Conservation (phyloP, 2,888 invertebrate species). For the Acrocera orbiculus region DNA sequence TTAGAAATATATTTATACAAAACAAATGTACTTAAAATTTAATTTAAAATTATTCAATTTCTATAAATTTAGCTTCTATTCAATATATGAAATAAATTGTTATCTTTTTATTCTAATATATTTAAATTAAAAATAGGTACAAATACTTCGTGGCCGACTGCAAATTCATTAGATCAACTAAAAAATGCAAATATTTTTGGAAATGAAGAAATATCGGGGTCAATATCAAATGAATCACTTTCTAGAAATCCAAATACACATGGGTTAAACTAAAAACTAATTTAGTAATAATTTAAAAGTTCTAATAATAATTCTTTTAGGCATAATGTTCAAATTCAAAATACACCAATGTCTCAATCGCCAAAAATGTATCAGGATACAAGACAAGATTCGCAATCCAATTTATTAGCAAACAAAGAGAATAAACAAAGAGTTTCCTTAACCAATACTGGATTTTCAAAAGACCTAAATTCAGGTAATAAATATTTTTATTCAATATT, state of each 20-base stretch:
- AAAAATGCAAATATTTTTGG: conserved; percentile 22
- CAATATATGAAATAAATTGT: background rate
- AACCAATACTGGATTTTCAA: conserved; percentile 25
- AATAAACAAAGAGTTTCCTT: conserved; percentile 17
- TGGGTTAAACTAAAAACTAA: conserved; percentile 20
- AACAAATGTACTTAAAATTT: no score
- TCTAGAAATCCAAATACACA: conserved; percentile 30
- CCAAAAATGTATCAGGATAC: no score
- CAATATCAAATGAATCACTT: conserved; percentile 15
- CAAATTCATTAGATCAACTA: conserved; percentile 25
- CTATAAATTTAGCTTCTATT: no score
- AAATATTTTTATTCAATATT: background rate
- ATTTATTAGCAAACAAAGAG: conserved; percentile 4
- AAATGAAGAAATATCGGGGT: conserved; percentile 27
- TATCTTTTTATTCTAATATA: background rate
- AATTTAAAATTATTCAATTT: no score
- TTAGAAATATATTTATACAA: no score
- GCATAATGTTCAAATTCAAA: conserved; percentile 30
- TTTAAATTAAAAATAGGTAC: conserved; percentile 18
- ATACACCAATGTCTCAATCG: conserved; percentile 23
- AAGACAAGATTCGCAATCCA: no score
- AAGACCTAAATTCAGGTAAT: conserved; percentile 35
- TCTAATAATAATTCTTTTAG: conserved; percentile 13
- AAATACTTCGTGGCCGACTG: conserved; percentile 28
- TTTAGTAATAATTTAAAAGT: no score